Percentiles rank a stretch among this genome's conserved stretches.
Evolutionary conservation across 2,797 vertebrate species (phyloP).

Genomic region (Gadopsis bispinosus): DNA sequence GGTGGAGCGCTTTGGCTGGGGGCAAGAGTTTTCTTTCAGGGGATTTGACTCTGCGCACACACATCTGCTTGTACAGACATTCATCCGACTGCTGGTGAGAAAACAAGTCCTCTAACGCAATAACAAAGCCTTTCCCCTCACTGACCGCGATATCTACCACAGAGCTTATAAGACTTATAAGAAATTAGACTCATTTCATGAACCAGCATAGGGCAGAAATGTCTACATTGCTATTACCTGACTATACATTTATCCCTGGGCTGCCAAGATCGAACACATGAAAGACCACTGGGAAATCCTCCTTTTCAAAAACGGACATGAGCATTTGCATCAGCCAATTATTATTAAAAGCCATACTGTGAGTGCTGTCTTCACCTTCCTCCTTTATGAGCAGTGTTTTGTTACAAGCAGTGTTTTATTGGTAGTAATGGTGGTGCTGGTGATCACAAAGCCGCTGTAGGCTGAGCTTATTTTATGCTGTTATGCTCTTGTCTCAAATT

Average conservation of each 20-base stretch:
- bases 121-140: constrained; percentile 44
- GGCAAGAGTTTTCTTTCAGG: constrained; percentile 32
- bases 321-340: constrained; percentile 11
- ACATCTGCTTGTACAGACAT: constrained; percentile 46
- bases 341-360: constrained; percentile 5
- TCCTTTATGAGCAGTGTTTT: constrained; percentile 28
- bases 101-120: constrained; percentile 26
- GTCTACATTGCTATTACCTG: not conserved
- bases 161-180: constrained; percentile 21
- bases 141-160: not conserved
- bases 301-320: constrained; percentile 24
- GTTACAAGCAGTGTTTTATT: constrained; percentile 29
- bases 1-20: constrained; percentile 26
- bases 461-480: constrained; percentile 48
- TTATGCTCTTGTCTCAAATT: constrained; percentile 62
- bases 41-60: constrained; percentile 51
- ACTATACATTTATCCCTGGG: constrained; percentile 19
- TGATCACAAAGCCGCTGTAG: constrained; percentile 42
- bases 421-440: constrained; percentile 21
- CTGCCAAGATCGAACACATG: constrained; percentile 25
- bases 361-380: not conserved
- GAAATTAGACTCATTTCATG: constrained; percentile 30
- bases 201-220: constrained; percentile 15
- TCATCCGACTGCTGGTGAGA: not conserved
- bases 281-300: constrained; percentile 31